These are phyloP conservation scores for Cotesia typhae DNA, from an alignment of 1,140 invertebrate genomes.

Conservation along the genomic window DNA sequence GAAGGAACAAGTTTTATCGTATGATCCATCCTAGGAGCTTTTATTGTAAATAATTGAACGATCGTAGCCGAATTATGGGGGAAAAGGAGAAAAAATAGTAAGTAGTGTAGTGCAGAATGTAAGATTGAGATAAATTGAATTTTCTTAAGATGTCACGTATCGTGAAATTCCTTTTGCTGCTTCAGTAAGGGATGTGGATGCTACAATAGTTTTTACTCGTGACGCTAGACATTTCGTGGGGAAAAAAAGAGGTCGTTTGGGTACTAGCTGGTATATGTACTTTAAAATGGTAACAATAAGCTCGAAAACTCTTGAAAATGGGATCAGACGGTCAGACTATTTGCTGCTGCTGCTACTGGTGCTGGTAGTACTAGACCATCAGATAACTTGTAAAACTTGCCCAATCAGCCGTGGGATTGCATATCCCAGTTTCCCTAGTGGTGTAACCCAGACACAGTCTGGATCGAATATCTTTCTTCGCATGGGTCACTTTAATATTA, in stretches of 20 bases:
- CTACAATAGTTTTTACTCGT: background rate
- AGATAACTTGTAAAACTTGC: conserved; percentile 54
- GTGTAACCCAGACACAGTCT: conserved; percentile 22
- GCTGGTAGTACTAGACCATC: conserved; percentile 30
- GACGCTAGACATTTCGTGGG: conserved; percentile 2
- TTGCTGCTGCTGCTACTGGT: background rate
- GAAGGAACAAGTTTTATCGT: too few species aligned
- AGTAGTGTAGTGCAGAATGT: too few species aligned
- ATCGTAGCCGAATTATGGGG: conserved; percentile 1
- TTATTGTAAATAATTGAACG: conserved; percentile 19
- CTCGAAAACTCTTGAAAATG: conserved; percentile 20
- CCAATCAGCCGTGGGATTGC: conserved; percentile 52
- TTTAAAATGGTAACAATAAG: conserved; percentile 34
- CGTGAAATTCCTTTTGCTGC: background rate
- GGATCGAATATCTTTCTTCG: conserved; percentile 2
- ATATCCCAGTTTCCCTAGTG: conserved; percentile 30
- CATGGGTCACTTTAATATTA: background rate
- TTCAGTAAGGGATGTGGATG: too few species aligned
- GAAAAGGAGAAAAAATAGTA: too few species aligned
- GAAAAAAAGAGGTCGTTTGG: conserved; percentile 10
- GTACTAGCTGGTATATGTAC: conserved; percentile 5
- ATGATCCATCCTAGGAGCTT: too few species aligned
- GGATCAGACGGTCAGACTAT: conserved; percentile 16
- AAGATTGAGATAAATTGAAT: too few species aligned
- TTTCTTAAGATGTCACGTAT: too few species aligned